Evolutionary conservation across 2,888 invertebrate genomes (phyloP), one percentile per base, ranked within the genome.

Genomic region (Leptura quadrifasciata): DNA sequence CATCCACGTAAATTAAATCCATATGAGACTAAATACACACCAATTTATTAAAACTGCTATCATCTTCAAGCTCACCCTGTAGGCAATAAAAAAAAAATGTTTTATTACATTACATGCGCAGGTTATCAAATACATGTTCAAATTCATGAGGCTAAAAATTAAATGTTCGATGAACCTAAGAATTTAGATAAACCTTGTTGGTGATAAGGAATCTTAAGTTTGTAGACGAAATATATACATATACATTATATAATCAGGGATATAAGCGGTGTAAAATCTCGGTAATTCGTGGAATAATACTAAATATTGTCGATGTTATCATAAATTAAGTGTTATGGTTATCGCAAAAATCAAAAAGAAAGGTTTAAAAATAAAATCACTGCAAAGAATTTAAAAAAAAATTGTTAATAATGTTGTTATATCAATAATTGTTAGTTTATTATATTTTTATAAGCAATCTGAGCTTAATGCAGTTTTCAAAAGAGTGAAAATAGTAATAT

Each of bases 121-220:
- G 39, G 39, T 39, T 47, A 47, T 47, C 47, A 47, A 47, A 47
- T 47, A n/a, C 17, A n/a, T 47, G n/a, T 47, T n/a, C 47, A n/a
- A 47, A n/a, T n/a, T 47, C 12, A 15, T 31, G 27, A n/a, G 47
- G n/a, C 12, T 47, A 47, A 47, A 47, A 47, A 47, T n/a, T 12
- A 47, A 47, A 47, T 47, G 10, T 39, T 47, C 47, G 47, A 47
- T 47, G 47, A 47, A 47, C 47, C 47, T 2, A 47, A n/a, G 3
- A 47, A n/a, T 47, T 47, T 47, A 47, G 47, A 47, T 47, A 47
- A 47, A 47, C 47, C 47, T 47, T 5, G 15, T 47, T n/a, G 15
- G n/a, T 47, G 47, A 47, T 47, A 47, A 47, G 47, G 12, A 47
- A 47, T 47, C 47, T 47, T 3, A n/a, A 47, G 47, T n/a, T 47